A percentile compares a stretch with the other conserved stretches of the same genome.
phyloP scores from a whole-genome alignment of 2,113 vertebrate genomes.

The Coptodon rendalli region DNA sequence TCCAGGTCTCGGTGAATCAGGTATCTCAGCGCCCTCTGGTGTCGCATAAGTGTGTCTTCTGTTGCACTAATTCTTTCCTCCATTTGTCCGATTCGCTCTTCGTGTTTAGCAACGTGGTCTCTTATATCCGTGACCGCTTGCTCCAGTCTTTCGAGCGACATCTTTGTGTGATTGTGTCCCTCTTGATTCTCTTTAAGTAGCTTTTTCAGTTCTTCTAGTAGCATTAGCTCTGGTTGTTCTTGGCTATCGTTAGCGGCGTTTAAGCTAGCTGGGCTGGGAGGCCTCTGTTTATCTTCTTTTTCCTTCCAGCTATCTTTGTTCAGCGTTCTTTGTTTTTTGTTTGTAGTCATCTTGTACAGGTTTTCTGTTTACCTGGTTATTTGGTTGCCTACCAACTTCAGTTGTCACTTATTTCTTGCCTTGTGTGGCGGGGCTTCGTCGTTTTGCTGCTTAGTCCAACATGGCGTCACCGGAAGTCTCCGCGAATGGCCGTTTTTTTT shows the following conservation, averaged over 20 bases:
- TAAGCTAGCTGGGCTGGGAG: background rate
- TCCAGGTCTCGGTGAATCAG: no score
- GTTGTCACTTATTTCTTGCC: background rate
- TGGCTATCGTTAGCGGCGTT: background rate
- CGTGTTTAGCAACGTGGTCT: no score
- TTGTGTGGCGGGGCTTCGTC: background rate
- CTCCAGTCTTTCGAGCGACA: background rate
- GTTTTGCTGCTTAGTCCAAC: background rate
- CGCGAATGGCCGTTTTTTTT: no score
- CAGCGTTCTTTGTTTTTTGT: background rate
- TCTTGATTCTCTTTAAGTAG: background rate
- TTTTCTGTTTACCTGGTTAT: background rate
- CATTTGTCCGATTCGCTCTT: no score
- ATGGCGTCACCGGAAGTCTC: no score
- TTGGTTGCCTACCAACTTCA: accelerated
- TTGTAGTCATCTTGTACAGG: background rate
- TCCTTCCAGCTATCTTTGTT: background rate
- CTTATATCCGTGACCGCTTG: no score
- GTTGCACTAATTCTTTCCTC: no score
- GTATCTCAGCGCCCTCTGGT: no score
- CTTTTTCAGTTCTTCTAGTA: background rate
- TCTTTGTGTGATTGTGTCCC: background rate
- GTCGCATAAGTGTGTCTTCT: no score
- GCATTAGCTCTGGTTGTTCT: background rate
- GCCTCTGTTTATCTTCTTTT: background rate